Percentiles rank a stretch among this genome's conserved stretches.
phyloP scores from a whole-genome alignment of 2,113 vertebrate genomes.

The Cheilinus undulatus region DNA sequence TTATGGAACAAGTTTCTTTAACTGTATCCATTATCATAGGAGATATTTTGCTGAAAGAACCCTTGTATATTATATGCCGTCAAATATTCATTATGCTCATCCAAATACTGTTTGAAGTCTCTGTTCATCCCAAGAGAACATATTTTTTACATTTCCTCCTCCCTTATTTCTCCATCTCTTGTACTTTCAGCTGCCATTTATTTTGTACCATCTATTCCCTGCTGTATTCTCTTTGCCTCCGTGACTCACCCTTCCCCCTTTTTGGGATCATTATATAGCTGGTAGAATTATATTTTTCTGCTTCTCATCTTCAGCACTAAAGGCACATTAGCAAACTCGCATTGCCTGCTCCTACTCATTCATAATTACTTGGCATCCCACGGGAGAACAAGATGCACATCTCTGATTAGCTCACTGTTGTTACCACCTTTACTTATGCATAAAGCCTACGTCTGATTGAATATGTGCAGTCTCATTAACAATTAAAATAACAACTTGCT shows the following conservation, averaged over 20 bases:
- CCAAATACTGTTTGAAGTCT: constrained; percentile 56
- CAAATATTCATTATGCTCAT: constrained; percentile 53
- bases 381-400: constrained; percentile 63
- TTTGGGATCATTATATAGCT: constrained; percentile 50
- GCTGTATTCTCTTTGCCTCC: constrained; percentile 40
- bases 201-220: constrained; percentile 46
- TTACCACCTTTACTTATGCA: constrained; percentile 69
- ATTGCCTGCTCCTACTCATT: constrained; percentile 62
- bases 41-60: constrained; percentile 19
- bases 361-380: constrained; percentile 78
- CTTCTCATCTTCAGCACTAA: constrained; percentile 63
- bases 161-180: constrained; percentile 6
- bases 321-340: constrained; percentile 66
- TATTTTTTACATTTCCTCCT: constrained; percentile 1
- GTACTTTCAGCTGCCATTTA: constrained; percentile 45
- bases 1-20: constrained; percentile 22
- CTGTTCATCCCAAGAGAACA: constrained; percentile 22
- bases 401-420: constrained; percentile 72
- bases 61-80: constrained; percentile 40
- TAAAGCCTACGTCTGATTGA: constrained; percentile 53
- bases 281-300: constrained; percentile 50
- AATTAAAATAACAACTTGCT: constrained; percentile 68
- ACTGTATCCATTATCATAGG: constrained; percentile 21
- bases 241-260: constrained; percentile 32
- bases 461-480: constrained; percentile 52